Percentiles rank a stretch among this genome's conserved stretches.
Evolutionary conservation across 2,797 vertebrate species (phyloP).

Genomic region (Ambastaia sidthimunki): DNA sequence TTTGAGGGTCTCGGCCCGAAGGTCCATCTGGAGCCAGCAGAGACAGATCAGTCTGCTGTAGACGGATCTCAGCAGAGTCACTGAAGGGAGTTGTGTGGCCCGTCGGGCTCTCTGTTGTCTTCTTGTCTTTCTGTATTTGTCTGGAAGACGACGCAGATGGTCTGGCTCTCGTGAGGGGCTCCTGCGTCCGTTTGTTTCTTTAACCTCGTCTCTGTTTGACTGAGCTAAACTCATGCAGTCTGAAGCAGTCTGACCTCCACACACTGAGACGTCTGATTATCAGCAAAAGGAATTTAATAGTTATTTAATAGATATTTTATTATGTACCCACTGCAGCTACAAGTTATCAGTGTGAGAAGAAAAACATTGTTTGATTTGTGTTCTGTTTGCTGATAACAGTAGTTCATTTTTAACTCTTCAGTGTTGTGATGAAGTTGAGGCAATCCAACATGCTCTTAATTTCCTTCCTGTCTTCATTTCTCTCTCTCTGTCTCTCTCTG

Average conservation of each 20-base stretch:
- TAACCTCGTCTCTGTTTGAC: slow-evolving; percentile 40
- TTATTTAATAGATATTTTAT: no score
- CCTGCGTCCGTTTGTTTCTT: slow-evolving; percentile 48
- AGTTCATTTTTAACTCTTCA: no score
- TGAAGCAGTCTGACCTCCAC: slow-evolving; percentile 19
- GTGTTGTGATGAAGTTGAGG: no score
- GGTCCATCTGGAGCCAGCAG: slow-evolving; percentile 69
- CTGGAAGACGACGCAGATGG: neutral
- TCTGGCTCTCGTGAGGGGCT: slow-evolving; percentile 30
- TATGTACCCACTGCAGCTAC: no score
- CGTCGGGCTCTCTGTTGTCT: neutral
- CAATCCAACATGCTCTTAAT: no score
- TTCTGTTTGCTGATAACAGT: no score
- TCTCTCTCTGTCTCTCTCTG: no score
- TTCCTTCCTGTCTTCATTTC: no score
- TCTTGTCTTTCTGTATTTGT: neutral
- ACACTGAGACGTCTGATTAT: neutral
- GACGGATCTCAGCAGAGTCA: slow-evolving; percentile 63
- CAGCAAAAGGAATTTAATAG: no score
- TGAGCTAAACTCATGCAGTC: slow-evolving; percentile 27
- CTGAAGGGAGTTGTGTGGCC: slow-evolving; percentile 32
- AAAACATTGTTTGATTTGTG: no score
- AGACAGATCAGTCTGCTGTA: slow-evolving; percentile 71
- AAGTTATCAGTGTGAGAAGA: no score
- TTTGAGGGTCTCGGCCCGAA: slow-evolving; percentile 58